Evolutionary conservation across 2,797 vertebrate genomes (phyloP).

Genomic region (Betta splendens): DNA sequence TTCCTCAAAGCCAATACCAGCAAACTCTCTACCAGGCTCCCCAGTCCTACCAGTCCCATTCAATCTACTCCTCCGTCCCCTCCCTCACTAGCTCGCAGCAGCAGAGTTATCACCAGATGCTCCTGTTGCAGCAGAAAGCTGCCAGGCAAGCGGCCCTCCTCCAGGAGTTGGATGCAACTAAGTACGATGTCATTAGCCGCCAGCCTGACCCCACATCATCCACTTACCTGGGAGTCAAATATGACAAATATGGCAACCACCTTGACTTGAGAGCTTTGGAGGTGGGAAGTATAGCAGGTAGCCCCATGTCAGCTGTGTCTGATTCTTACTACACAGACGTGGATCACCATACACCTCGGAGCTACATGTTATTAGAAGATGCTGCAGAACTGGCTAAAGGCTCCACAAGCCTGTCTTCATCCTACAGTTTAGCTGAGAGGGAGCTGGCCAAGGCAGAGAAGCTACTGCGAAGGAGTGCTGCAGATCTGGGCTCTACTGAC

Average conservation of each 20-base stretch:
- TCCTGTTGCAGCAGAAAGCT: conserved; percentile 93
- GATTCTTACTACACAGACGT: conserved; percentile 97
- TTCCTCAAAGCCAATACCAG: conserved; percentile 82
- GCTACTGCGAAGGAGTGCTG: conserved; percentile 86
- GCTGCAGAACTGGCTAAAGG: conserved; percentile 93
- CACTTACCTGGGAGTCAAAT: conserved; percentile 87
- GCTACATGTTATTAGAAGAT: conserved; percentile 95
- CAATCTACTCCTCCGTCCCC: conserved; percentile 94
- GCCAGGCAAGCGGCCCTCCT: conserved; percentile 91
- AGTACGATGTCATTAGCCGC: conserved; percentile 94
- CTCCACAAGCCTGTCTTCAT: conserved; percentile 86
- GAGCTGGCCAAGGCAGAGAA: conserved; percentile 95
- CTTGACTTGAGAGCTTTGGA: conserved; percentile 94
- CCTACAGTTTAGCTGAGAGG: conserved; percentile 93
- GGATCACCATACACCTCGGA: conserved; percentile 89
- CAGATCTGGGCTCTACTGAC: conserved; percentile 90
- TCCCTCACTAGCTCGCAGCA: conserved; percentile 91
- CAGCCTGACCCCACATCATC: conserved; percentile 89
- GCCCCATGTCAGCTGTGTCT: conserved; percentile 94
- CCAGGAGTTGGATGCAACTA: conserved; percentile 89
- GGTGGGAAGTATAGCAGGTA: conserved; percentile 89
- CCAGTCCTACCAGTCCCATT: conserved; percentile 94
- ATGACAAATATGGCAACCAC: conserved; percentile 87
- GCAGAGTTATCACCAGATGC: conserved; percentile 91
- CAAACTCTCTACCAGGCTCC: conserved; percentile 91